A percentile compares a stretch with the other conserved stretches of the same genome.
These are phyloP conservation scores for Galerucella nymphaeae DNA, from an alignment of 2,888 invertebrate genomes.

Conservation along the genomic window DNA sequence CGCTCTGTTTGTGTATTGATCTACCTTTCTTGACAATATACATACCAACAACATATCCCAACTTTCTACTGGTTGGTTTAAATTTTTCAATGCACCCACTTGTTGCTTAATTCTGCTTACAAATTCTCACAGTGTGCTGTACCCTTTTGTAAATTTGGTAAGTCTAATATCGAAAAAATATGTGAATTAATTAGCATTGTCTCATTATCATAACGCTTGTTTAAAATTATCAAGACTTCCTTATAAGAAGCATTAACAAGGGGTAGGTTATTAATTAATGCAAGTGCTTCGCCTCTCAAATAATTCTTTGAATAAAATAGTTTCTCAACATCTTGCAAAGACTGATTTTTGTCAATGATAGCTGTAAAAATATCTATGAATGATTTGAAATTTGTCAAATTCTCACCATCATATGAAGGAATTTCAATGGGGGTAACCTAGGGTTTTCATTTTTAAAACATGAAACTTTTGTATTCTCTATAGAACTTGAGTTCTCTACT, in stretches of 20 bases:
- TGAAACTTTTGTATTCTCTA: too few species aligned
- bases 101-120: conserved; percentile 30
- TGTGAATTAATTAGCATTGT: neutral
- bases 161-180: too few species aligned
- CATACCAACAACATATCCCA: conserved; percentile 24
- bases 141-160: too few species aligned
- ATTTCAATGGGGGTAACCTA: conserved; percentile 16
- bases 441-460: neutral
- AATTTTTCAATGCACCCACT: conserved; percentile 33
- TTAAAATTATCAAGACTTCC: conserved; percentile 26
- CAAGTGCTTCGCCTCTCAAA: conserved; percentile 36
- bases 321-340: conserved; percentile 25
- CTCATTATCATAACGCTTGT: neutral
- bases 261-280: conserved; percentile 29
- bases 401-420: conserved; percentile 26
- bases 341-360: conserved; percentile 26
- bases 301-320: conserved; percentile 32
- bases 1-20: too few species aligned
- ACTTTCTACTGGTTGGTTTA: conserved; percentile 26
- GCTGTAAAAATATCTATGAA: conserved; percentile 34
- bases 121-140: too few species aligned
- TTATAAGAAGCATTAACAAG: conserved; percentile 33
- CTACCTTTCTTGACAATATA: too few species aligned
- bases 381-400: conserved; percentile 11
- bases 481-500: neutral